phyloP scores from a whole-genome alignment of 2,797 vertebrate species.

The Gadopsis bispinosus region DNA sequence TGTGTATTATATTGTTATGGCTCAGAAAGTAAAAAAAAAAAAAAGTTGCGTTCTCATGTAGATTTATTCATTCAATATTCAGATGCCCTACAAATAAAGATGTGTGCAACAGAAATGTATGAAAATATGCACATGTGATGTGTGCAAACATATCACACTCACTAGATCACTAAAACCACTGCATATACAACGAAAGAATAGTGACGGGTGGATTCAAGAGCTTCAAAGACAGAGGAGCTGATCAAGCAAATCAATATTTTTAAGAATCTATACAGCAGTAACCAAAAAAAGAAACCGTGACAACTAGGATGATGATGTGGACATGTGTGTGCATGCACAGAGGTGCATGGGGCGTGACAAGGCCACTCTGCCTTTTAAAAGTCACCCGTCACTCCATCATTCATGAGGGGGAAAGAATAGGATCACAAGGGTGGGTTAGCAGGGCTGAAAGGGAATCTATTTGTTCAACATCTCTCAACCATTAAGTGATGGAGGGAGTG shows the following conservation, averaged over 20 bases:
- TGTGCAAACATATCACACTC: constrained; percentile 9
- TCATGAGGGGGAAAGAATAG: constrained; percentile 22
- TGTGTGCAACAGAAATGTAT: constrained; percentile 4
- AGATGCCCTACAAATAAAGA: not conserved
- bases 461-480: constrained; percentile 28
- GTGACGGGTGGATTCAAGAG: constrained; percentile 36
- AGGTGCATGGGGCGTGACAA: constrained; percentile 28
- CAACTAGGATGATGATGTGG: not conserved
- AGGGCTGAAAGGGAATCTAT: not conserved
- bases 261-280: constrained; percentile 14
- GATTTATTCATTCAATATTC: not conserved
- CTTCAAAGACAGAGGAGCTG: constrained; percentile 23
- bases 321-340: not conserved
- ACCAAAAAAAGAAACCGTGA: constrained; percentile 17
- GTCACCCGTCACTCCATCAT: constrained; percentile 37
- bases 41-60: not conserved
- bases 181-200: constrained; percentile 24
- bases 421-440: not conserved
- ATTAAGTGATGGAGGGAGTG: constrained; percentile 21
- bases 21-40: not conserved
- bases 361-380: constrained; percentile 38
- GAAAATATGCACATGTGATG: not conserved
- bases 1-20: not conserved
- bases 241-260: constrained; percentile 22
- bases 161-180: not conserved